A percentile compares a stretch with the other conserved stretches of the same genome.
phyloP scores from a whole-genome alignment of 2,113 vertebrate species.

The Neogobius melanostomus region DNA sequence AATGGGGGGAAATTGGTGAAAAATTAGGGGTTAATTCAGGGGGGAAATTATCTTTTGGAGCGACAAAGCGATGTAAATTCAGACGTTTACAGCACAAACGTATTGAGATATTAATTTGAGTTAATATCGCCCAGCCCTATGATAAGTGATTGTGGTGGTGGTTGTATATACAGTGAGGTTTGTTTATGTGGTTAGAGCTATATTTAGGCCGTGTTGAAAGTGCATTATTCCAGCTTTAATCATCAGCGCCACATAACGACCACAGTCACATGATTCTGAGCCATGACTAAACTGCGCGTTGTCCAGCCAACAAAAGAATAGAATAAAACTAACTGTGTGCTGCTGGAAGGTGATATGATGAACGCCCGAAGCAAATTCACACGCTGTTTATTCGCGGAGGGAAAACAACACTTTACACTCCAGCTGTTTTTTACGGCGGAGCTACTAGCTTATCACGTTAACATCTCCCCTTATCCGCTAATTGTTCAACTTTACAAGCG shows the following conservation, averaged over 20 bases:
- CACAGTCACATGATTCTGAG: background rate
- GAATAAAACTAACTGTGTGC: background rate
- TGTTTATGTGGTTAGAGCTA: background rate
- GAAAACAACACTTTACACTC: background rate
- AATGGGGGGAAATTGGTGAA: too few species aligned
- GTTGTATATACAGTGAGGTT: background rate
- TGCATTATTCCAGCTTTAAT: background rate
- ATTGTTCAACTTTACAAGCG: background rate
- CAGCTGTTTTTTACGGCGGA: background rate
- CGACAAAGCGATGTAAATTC: too few species aligned
- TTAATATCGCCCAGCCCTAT: too few species aligned
- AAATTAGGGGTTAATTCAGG: too few species aligned
- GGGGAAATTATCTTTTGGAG: too few species aligned
- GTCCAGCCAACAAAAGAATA: background rate
- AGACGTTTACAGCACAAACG: too few species aligned
- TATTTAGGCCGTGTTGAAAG: background rate
- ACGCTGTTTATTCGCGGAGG: background rate
- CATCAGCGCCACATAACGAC: background rate
- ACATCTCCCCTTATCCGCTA: background rate
- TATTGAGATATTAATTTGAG: too few species aligned
- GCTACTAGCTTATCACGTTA: conserved; percentile 19
- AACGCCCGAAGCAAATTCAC: background rate
- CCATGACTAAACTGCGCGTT: background rate
- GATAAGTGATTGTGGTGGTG: background rate
- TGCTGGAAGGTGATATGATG: background rate